Percentiles rank a stretch among this genome's conserved stretches.
phyloP scores from a whole-genome alignment of 1,140 invertebrate genomes.

The Drosophila watanabei region DNA sequence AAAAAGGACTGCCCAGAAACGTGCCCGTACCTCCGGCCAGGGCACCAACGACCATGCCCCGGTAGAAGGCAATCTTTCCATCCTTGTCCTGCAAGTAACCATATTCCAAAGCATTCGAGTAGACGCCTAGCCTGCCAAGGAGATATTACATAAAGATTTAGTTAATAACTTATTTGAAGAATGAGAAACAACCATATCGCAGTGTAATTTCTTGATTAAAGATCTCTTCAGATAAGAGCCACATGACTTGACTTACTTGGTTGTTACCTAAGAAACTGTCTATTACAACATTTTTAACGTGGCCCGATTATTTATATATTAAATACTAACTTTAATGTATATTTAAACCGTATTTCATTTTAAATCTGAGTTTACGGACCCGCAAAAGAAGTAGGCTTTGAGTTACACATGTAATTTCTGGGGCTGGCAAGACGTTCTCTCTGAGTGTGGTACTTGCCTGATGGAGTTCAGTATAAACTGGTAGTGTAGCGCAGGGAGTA shows the following conservation, averaged over 20 bases:
- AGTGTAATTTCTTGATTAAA: background rate
- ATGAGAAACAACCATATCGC: no score
- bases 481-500: conserved; percentile 91
- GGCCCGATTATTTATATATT: background rate
- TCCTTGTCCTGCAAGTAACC: conserved; percentile 14
- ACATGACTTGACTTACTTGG: background rate
- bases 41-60: conserved; percentile 22
- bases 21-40: conserved; percentile 4
- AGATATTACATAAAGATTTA: background rate
- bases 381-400: background rate
- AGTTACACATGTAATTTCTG: background rate
- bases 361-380: background rate
- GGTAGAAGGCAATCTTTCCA: background rate
- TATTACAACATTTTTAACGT: background rate
- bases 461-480: conserved; percentile 87
- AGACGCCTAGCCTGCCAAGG: conserved; percentile 11
- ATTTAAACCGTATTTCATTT: background rate
- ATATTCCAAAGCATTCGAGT: conserved; percentile 17
- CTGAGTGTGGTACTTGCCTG: conserved; percentile 86
- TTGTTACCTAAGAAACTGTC: background rate
- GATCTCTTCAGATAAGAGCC: background rate
- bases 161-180: no score
- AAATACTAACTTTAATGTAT: background rate
- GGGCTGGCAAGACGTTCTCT: no score
- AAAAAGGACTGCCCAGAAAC: conserved; percentile 13